phyloP scores from a whole-genome alignment of 1,140 invertebrate genomes.

The Zaprionus kolodkinae region DNA sequence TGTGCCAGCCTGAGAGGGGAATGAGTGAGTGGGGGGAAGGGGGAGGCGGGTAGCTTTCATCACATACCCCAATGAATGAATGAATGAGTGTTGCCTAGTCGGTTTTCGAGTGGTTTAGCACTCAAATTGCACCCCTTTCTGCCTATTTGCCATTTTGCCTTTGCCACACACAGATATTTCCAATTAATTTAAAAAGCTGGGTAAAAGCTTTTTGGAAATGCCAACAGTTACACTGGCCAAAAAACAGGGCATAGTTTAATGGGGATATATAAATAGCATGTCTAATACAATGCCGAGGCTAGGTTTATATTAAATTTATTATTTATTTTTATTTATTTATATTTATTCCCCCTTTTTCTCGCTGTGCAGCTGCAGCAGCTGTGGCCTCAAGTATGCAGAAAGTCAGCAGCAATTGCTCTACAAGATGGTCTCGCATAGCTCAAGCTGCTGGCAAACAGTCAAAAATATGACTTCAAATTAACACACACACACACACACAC shows the following conservation, averaged over 20 bases:
- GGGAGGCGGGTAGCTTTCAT: not conserved
- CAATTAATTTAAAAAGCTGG: constrained; percentile 69
- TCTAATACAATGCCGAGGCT: too few species aligned
- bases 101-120: constrained; percentile 5
- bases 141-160: not conserved
- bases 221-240: constrained; percentile 7
- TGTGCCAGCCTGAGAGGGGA: not conserved
- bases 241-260: not conserved
- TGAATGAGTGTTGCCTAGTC: not conserved
- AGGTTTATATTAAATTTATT: too few species aligned
- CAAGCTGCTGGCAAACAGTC: constrained; percentile 29
- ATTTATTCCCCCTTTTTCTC: not conserved
- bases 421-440: constrained; percentile 33
- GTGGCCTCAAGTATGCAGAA: constrained; percentile 26
- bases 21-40: too few species aligned
- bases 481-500: constrained; percentile 12
- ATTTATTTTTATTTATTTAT: too few species aligned
- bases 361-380: not conserved
- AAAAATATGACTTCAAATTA: constrained; percentile 54
- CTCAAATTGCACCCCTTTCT: constrained; percentile 3
- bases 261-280: too few species aligned
- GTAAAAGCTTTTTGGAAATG: not conserved
- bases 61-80: not conserved
- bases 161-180: constrained; percentile 58
- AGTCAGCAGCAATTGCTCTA: constrained; percentile 11